Evolutionary conservation across 2,113 vertebrate genomes (phyloP).

Genomic region (Ariopsis seemanni): DNA sequence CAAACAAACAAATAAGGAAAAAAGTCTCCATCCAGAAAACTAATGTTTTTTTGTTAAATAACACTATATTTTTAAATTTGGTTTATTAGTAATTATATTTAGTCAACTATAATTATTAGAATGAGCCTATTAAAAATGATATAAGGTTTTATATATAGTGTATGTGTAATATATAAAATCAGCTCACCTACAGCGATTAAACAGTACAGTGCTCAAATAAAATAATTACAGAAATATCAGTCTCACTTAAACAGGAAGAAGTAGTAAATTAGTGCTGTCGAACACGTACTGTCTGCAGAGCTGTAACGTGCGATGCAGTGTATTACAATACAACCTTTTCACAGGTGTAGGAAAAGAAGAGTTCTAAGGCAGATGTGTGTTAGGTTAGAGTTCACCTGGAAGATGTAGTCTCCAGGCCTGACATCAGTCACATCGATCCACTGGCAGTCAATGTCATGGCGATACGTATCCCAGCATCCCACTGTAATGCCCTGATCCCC

Average conservation of each 20-base stretch:
- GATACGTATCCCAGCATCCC: conserved; percentile 97
- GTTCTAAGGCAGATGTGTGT: background rate
- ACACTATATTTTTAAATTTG: background rate
- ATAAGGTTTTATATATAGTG: no score
- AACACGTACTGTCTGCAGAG: background rate
- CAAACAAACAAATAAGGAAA: background rate
- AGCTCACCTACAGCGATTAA: background rate
- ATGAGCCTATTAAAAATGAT: background rate
- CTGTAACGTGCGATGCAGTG: background rate
- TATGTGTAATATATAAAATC: no score
- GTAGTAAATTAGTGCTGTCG: background rate
- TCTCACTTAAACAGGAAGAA: background rate
- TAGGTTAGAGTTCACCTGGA: conserved; percentile 79
- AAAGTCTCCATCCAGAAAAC: background rate
- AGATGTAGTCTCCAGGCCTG: conserved; percentile 87
- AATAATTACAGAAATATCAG: background rate
- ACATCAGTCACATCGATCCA: conserved; percentile 96
- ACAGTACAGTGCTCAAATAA: background rate
- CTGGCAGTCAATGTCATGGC: conserved; percentile 98
- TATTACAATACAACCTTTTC: background rate
- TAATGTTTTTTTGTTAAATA: background rate
- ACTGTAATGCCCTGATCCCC: conserved; percentile 93
- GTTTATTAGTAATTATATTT: background rate
- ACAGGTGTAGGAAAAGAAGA: background rate
- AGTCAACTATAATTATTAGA: background rate